Base-by-base conservation (phyloP, 2,113 vertebrate species). In the Zeus faber region DNA sequence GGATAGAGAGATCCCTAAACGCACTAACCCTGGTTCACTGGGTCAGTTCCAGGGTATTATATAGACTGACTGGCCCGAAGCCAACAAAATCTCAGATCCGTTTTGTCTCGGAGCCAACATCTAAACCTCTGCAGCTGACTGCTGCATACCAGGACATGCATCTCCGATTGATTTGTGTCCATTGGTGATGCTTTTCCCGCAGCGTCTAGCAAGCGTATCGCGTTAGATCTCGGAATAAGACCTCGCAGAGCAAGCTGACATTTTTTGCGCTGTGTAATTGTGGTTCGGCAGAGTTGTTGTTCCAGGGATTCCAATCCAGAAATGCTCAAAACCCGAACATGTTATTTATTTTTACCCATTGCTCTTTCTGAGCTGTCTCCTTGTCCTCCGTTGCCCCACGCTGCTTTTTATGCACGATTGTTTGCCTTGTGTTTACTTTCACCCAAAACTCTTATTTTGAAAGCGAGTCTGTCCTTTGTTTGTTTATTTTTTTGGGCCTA, bases 401-500 rank as follows among this genome's bases (percentile, higher is more conserved):
- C 14, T 35, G 1, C 11, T 8, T 35, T 35, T 35, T 35, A 9
- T 35, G 14, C 3, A 3, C 7, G 14, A 7, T 11, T 40, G 2
- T 18, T 25, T 44, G 35, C 7, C 29, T 49, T 31, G 7, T 1
- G 22, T 41, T 33, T 35, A 11, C 9, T 54, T 59, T 20, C 26
- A 23, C 31, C 9, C 45, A 35, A 9, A 55, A 24, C 39, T 53
- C 4, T 25, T 54, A 20, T 13, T 55, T 5, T n/a, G 7, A 20
- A 3, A 17, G 33, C 6, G 13, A 18, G 5, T 45, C 14, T n/a
- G 18, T 6, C 40, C 18, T 40, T 16, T 17, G 5, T 16, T 16
- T 6, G 6, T 17, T n/a, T 18, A 2, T 43, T 7, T 52, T 45
- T 55, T 45, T 39, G 59, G 54, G 72, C 54, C 31, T 41, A 22